Evolutionary conservation across 1,140 invertebrate genomes (phyloP).

Genomic region (Scaptomyza pallida): DNA sequence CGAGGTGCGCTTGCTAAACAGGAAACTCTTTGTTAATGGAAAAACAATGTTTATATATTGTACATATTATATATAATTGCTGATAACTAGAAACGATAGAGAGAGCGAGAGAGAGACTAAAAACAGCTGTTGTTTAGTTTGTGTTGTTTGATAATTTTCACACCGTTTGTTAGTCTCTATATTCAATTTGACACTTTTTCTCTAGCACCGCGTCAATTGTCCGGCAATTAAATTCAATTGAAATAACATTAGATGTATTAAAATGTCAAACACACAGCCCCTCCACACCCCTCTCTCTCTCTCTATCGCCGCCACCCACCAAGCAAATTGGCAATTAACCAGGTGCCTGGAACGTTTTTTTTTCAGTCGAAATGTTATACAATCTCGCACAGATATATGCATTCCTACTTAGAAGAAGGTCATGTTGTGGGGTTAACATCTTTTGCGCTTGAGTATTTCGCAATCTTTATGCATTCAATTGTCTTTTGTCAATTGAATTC

Average conservation of each 20-base stretch:
- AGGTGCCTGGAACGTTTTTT: background rate
- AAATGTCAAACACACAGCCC: slow-evolving; percentile 38
- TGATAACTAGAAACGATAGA: slow-evolving; percentile 20
- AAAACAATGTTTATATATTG: background rate
- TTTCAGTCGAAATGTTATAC: slow-evolving; percentile 21
- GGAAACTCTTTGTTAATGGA: slow-evolving; percentile 19
- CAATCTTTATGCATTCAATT: slow-evolving; percentile 43
- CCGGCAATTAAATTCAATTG: slow-evolving; percentile 70
- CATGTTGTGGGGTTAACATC: slow-evolving; percentile 40
- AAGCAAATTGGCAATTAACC: slow-evolving; percentile 43
- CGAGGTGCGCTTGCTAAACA: slow-evolving; percentile 18
- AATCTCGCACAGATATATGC: slow-evolving; percentile 28
- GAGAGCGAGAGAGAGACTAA: background rate
- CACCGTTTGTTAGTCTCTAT: slow-evolving; percentile 40
- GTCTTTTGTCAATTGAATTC: slow-evolving; percentile 51
- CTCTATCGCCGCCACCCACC: too few relatives aligned
- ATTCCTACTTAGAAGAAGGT: slow-evolving; percentile 47
- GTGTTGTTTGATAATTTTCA: slow-evolving; percentile 49
- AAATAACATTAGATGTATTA: slow-evolving; percentile 29
- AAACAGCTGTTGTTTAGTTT: slow-evolving; percentile 35
- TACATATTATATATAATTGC: background rate
- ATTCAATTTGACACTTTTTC: slow-evolving; percentile 67
- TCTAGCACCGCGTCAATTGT: slow-evolving; percentile 48
- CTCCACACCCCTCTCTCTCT: too few relatives aligned
- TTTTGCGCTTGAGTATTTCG: background rate